Conservation (phyloP, 2,888 invertebrate species). For the Melikaiella ostensackeni region DNA sequence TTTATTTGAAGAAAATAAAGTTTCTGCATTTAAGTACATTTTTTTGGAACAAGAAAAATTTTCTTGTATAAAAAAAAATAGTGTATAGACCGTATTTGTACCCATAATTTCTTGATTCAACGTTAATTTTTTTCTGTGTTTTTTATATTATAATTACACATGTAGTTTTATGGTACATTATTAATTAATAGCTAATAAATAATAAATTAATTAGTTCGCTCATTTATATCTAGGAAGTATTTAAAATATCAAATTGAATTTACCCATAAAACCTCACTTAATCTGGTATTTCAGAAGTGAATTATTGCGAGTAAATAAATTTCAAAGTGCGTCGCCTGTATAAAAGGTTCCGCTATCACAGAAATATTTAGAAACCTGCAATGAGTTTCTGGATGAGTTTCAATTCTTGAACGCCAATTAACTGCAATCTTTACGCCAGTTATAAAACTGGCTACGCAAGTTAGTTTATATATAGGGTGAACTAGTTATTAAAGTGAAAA, state of each 20-base stretch:
- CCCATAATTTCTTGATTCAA: too few relatives aligned
- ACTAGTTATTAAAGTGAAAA: neutral
- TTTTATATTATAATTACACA: too few relatives aligned
- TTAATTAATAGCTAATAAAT: neutral
- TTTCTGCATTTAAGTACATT: too few relatives aligned
- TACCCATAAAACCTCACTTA: neutral
- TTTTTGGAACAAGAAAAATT: too few relatives aligned
- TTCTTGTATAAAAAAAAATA: too few relatives aligned
- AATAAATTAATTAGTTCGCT: neutral
- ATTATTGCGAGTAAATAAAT: neutral
- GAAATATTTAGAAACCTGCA: neutral
- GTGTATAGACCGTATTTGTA: too few relatives aligned
- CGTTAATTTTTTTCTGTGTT: too few relatives aligned
- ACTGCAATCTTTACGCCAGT: neutral
- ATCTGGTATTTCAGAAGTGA: neutral
- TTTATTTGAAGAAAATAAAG: too few relatives aligned
- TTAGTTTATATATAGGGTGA: neutral
- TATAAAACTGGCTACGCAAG: neutral
- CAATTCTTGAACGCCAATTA: neutral
- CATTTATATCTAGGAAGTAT: neutral
- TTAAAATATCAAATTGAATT: neutral
- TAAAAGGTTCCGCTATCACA: neutral
- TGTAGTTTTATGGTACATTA: too few relatives aligned
- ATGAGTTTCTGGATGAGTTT: neutral
- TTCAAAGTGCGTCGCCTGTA: neutral